Evolutionary conservation across 2,113 vertebrate genomes (phyloP), one percentile per base, ranked within the genome.

Genomic region (Perognathus longimembris): DNA sequence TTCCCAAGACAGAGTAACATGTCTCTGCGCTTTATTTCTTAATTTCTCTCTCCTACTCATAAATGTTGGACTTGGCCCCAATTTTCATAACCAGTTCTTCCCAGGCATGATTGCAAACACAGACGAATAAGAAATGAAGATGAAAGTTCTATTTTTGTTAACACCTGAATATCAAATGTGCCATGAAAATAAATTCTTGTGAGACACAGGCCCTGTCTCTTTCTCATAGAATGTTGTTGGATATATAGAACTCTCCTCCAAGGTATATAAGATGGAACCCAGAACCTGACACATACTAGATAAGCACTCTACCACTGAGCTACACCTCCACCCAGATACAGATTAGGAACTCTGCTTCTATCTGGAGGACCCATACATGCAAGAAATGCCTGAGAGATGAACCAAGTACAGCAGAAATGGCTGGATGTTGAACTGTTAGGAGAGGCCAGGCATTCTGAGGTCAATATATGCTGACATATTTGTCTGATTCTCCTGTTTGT

Each of bases 41-140:
- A 73, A 38, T 76, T 45, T 80, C 57, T 85, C 26, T 1, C 17
- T 10, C 24, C 61, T 54, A 11, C 10, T 54, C 30, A 45, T 24
- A 87, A 89, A 61, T 71, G 11, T 28, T 79, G 20, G 34, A 30
- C 4, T 28, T 38, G 61, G 34, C 4, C 17, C 42, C 89, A 74
- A 86, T 85, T 88, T 94, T 82, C n/a, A 63, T 18, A 6, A 54
- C 15, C 12, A 54, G 17, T 30, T 11, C 28, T 2, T 40, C 40
- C 36, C 15, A 61, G 40, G 42, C 1, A 67, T 45, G 34, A 79
- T 75, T 30, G 36, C 21, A 64, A 84, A 86, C 18, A 9, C n/a
- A 70, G 80, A 87, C 7, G 38, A 89, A 28, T 20, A 78, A 92
- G 89, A 61, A 91, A 91, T 66, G 28, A 22, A 20, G 40, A 61